These are phyloP conservation scores for Leucoptera coffeella DNA, from an alignment of 2,888 invertebrate genomes.

Conservation along the genomic window DNA sequence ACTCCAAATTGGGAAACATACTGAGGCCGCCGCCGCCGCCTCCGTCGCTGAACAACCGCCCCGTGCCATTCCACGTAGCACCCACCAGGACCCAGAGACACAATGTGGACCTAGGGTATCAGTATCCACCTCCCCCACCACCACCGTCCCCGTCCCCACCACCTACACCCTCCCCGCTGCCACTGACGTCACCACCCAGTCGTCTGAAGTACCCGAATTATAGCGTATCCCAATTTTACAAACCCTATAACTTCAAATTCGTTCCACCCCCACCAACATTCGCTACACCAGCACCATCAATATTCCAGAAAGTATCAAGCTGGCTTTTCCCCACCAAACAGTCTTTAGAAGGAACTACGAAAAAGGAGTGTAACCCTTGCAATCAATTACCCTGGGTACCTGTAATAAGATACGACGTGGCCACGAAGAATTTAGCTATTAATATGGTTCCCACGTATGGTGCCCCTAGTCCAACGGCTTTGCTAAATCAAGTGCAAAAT, in stretches of 20 bases:
- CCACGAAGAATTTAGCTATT: slow-evolving; percentile 20
- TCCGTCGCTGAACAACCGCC: slow-evolving; percentile 16
- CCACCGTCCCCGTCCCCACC: slow-evolving; percentile 12
- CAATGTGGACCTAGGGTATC: slow-evolving; percentile 22
- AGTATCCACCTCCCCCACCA: slow-evolving; percentile 21
- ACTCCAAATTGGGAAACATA: slow-evolving; percentile 29
- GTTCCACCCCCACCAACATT: slow-evolving; percentile 38
- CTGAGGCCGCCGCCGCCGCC: slow-evolving; percentile 40
- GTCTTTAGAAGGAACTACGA: slow-evolving; percentile 11
- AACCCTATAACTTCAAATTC: slow-evolving; percentile 40
- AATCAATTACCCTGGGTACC: slow-evolving; percentile 80
- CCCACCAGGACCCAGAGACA: slow-evolving; percentile 23
- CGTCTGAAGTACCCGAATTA: slow-evolving; percentile 40
- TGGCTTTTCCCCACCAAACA: slow-evolving; percentile 57
- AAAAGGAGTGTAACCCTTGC: slow-evolving; percentile 67
- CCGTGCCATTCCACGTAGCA: slow-evolving; percentile 33
- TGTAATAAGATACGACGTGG: slow-evolving; percentile 47
- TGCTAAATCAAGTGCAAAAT: slow-evolving; percentile 13
- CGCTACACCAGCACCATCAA: slow-evolving; percentile 33
- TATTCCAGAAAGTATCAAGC: slow-evolving; percentile 53
- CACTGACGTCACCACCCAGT: slow-evolving; percentile 10
- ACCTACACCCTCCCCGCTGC: too few relatives aligned
- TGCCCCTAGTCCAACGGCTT: slow-evolving; percentile 32
- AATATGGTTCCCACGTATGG: slow-evolving; percentile 29
- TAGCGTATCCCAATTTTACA: slow-evolving; percentile 41